Evolutionary conservation across 2,113 vertebrate species (phyloP).

Genomic region (Gnathonemus longibarbis): DNA sequence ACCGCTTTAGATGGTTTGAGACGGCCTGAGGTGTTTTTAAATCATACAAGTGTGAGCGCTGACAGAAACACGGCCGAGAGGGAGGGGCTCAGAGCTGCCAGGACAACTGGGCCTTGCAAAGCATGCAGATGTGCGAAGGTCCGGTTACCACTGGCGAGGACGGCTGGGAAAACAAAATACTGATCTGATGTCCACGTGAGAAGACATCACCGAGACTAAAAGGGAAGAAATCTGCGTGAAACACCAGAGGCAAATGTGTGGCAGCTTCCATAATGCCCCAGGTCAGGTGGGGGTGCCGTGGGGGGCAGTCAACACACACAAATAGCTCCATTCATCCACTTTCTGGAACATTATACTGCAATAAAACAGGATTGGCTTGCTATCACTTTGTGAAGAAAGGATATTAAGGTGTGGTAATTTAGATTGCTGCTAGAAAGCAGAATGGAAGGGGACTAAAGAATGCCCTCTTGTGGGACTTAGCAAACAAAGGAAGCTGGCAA

Average conservation of each 20-base stretch:
- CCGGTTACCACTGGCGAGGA: background rate
- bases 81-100: background rate
- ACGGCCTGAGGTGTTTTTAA: background rate
- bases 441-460: background rate
- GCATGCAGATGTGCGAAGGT: background rate
- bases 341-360: background rate
- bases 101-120: background rate
- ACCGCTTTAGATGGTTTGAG: background rate
- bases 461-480: background rate
- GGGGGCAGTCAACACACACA: background rate
- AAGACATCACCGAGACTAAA: background rate
- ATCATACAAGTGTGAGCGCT: background rate
- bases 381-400: background rate
- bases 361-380: background rate
- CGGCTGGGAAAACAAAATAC: background rate
- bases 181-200: background rate
- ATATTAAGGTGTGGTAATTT: background rate
- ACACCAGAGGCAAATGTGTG: background rate
- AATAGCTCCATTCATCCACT: background rate
- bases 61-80: too few species aligned
- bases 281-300: background rate
- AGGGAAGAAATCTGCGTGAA: background rate
- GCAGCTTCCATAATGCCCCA: background rate
- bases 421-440: background rate
- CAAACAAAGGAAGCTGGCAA: background rate